Evolutionary conservation across 1,140 invertebrate genomes (phyloP), one percentile per base, ranked within the genome.

Genomic region (Hypothenemus hampei): DNA sequence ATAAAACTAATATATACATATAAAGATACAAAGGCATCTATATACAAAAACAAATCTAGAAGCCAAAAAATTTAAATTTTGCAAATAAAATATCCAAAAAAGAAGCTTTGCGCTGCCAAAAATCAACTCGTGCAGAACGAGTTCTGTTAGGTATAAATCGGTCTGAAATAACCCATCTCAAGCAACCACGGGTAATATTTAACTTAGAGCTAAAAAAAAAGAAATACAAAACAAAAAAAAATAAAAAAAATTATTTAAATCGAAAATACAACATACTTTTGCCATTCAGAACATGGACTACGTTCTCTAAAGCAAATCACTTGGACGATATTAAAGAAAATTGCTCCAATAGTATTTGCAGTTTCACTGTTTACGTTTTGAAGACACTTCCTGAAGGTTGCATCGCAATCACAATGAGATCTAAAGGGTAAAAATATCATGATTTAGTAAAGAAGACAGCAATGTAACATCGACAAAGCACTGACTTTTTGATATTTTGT

Each of bases 381-480:
- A 35, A 87, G 62, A 62, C 85, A 87, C 29, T 77, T 70, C 26
- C 82, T 73, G 62, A 87, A 84, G 39, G 75, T 73, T 0, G 81
- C 80, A 59, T 86, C 84, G 58, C 85, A 87, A 55, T 85, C 82
- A 61, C 85, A 87, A 60, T 86, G 81, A 0, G 83, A 85, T 20
- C 74, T 76, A 58, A 15, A 45, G 10, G 40, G n/a, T n/a, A n/a
- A n/a, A 16, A 37, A 11, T n/a, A n/a, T n/a, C n/a, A n/a, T n/a
- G n/a, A 43, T 15, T 20, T 43, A 20, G 19, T 5, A 20, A 15
- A 43, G 21, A 43, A 7, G n/a, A n/a, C 16, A 6, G 13, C 7
- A 15, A 3, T 43, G 16, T 8, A 3, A 4, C 7, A 18, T 37
- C 16, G 5, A 37, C 15, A 37, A 10, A 16, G 16, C 6, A n/a